Evolutionary conservation across 2,888 invertebrate genomes (phyloP), one percentile per base, ranked within the genome.

Genomic region (Platynereis dumerilii): DNA sequence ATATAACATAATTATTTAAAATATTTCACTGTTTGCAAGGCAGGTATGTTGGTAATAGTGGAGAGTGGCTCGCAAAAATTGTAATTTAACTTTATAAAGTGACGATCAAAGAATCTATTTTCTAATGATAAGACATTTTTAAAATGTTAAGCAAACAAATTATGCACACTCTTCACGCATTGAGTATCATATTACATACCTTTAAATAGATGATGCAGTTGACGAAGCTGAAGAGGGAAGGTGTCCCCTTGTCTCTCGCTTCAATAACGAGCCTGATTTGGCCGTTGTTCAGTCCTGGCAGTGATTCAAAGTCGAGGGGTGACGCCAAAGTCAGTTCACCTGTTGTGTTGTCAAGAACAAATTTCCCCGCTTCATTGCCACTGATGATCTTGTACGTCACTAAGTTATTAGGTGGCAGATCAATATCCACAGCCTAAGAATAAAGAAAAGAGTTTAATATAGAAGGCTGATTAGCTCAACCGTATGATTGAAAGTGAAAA

Each of bases 351-450:
- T 92, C 88, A 12, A 93, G 88, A 64, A 86, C 80, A 74, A 91
- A 89, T 70, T 78, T 80, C 42, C 64, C 65, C 24, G 68, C 55
- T 0, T 78, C 71, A 24, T 76, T 74, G 20, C 72, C 66, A 7
- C 75, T 72, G 2, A 74, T 63, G 24, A 82, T 78, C 52, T 65
- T 65, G 69, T 76, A 82, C 29, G 65, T 70, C 10, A 81, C 75
- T n/a, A 66, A 28, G 62, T 80, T 80, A 73, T 81, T 82, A 1
- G 65, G 22, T 74, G 72, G 71, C 0, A 92, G 91, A 83, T 93
- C 93, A 17, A 86, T 86, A 80, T 93, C 93, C 0, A 88, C 88
- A 0, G 93, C 93, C 87, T 91, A 64, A 5, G 75, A 34, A 34
- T 34, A 12, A 12, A 65, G 58, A 64, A 34, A 34, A 34, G 34